phyloP scores from a whole-genome alignment of 2,113 vertebrate genomes.

The Cryptomyrus ogoouensis region DNA sequence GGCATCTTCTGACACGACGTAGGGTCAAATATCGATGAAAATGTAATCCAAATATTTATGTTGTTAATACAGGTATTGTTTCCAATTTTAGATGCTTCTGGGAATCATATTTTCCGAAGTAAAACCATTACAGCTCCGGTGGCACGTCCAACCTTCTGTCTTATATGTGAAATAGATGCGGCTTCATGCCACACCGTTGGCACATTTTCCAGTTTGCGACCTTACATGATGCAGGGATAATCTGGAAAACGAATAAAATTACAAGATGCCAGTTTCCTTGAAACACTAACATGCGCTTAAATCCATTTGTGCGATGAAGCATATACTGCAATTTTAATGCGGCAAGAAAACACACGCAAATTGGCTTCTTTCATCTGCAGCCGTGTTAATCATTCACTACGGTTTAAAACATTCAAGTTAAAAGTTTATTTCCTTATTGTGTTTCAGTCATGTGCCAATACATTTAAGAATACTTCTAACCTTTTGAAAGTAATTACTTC shows the following conservation, averaged over 20 bases:
- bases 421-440: slow-evolving; percentile 46
- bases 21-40: background rate
- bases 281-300: background rate
- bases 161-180: slow-evolving; percentile 29
- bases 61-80: slow-evolving; percentile 1
- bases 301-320: background rate
- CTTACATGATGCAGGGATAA: slow-evolving; percentile 10
- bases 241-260: slow-evolving; percentile 6
- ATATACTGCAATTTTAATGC: background rate
- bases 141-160: slow-evolving; percentile 35
- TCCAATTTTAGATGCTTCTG: slow-evolving; percentile 33
- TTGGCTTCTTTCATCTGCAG: slow-evolving; percentile 12
- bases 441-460: slow-evolving; percentile 34
- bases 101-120: slow-evolving; percentile 35
- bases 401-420: slow-evolving; percentile 31
- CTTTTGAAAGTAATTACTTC: slow-evolving; percentile 19
- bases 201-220: background rate
- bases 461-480: slow-evolving; percentile 29
- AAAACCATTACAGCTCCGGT: slow-evolving; percentile 28
- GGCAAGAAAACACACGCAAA: background rate
- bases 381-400: slow-evolving; percentile 56
- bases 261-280: background rate
- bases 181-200: slow-evolving; percentile 34
- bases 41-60: slow-evolving; percentile 9
- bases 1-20: background rate